Conservation (phyloP, 2,888 invertebrate species). For the Trachelus tabidus region DNA sequence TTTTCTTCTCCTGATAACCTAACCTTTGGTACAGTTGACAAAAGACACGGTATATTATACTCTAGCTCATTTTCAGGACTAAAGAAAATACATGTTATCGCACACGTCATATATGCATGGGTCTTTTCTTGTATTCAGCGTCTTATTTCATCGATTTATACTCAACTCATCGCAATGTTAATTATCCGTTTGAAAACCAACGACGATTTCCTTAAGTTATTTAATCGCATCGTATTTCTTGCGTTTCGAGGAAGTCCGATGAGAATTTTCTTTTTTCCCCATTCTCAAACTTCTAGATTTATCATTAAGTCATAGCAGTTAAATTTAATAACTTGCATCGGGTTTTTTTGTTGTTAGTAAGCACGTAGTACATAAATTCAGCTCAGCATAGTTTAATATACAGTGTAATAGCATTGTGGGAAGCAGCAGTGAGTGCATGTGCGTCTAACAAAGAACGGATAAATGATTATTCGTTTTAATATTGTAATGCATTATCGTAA, state of each 20-base stretch:
- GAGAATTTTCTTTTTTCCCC: neutral
- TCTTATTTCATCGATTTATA: slow-evolving; percentile 1
- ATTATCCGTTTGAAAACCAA: neutral
- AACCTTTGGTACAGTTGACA: neutral
- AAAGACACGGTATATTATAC: neutral
- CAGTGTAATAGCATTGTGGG: slow-evolving; percentile 10
- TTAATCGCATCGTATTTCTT: neutral
- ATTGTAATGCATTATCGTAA: neutral
- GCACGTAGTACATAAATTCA: slow-evolving; percentile 10
- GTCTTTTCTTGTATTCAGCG: neutral
- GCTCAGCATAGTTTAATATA: slow-evolving; percentile 6
- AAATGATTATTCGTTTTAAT: neutral
- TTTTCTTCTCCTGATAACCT: neutral
- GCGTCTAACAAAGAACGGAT: slow-evolving; percentile 1
- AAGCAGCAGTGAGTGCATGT: slow-evolving; percentile 17
- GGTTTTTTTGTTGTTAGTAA: neutral
- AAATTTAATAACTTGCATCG: neutral
- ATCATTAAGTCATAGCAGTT: neutral
- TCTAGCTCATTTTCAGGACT: neutral
- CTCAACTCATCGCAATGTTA: slow-evolving; percentile 19
- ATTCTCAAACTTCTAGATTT: neutral
- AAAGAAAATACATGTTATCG: neutral
- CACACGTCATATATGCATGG: neutral
- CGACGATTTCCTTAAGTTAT: neutral
- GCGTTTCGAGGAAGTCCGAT: neutral